These are phyloP conservation scores for Paramisgurnus dabryanus DNA, from an alignment of 2,113 vertebrate species.

Conservation along the genomic window DNA sequence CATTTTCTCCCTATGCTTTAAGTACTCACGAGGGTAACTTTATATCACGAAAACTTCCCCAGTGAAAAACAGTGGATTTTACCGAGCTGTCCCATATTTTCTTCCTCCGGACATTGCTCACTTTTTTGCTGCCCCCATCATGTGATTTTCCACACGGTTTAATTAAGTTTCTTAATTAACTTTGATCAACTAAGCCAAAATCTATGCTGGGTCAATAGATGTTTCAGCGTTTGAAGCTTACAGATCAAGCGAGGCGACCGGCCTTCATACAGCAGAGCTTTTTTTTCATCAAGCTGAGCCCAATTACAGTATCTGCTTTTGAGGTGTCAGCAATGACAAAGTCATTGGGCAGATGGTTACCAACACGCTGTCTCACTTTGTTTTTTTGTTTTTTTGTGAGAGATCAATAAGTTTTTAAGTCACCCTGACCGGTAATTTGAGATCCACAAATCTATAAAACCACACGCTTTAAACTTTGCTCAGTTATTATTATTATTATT, in stretches of 20 bases:
- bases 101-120: background rate
- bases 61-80: background rate
- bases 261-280: background rate
- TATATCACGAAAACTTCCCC: constrained; percentile 6
- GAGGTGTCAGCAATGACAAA: background rate
- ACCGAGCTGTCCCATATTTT: background rate
- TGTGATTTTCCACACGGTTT: background rate
- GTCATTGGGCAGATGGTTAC: constrained; percentile 27
- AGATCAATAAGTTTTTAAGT: constrained; percentile 24
- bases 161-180: constrained; percentile 34
- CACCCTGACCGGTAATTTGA: constrained; percentile 37
- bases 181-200: constrained; percentile 13
- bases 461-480: background rate
- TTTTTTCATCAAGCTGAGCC: constrained; percentile 18
- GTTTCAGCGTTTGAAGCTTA: constrained; percentile 14
- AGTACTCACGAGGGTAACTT: constrained; percentile 1
- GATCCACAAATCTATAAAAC: background rate
- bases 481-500: constrained; percentile 18
- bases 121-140: background rate
- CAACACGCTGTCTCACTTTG: background rate
- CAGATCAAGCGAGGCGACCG: constrained; percentile 8
- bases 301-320: background rate
- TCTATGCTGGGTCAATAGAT: constrained; percentile 20
- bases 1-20: background rate
- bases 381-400: constrained; percentile 11